Percentiles rank a stretch among this genome's conserved stretches.
These are phyloP conservation scores for Macrophya annulata DNA, from an alignment of 2,888 invertebrate species.

Conservation along the genomic window DNA sequence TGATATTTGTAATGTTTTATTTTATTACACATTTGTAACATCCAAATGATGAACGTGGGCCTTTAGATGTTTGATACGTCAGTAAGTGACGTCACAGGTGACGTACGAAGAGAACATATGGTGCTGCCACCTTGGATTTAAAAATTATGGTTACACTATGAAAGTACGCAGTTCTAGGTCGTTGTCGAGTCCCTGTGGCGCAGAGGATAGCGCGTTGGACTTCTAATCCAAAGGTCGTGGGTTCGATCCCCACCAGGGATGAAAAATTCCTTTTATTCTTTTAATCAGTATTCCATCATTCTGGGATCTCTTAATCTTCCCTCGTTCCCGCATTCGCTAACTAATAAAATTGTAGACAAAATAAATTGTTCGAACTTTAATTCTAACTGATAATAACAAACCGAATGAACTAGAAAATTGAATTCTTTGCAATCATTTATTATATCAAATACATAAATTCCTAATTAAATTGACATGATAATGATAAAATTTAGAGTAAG, in stretches of 20 bases:
- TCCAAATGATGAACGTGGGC: background rate
- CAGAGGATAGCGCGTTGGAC: slow-evolving; percentile 79
- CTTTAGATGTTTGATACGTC: slow-evolving; percentile 26
- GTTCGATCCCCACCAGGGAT: slow-evolving; percentile 79
- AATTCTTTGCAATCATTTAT: background rate
- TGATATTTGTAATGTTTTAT: background rate
- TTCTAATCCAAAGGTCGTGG: slow-evolving; percentile 79
- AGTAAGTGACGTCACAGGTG: slow-evolving; percentile 27
- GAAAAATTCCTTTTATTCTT: slow-evolving; percentile 56
- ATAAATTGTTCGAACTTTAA: background rate
- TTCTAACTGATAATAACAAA: background rate
- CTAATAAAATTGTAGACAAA: background rate
- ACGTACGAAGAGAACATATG: slow-evolving; percentile 13
- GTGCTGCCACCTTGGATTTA: slow-evolving; percentile 54
- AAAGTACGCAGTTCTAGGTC: slow-evolving; percentile 4
- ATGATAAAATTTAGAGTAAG: too few species aligned
- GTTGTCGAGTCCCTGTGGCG: slow-evolving; percentile 76
- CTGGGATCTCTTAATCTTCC: background rate
- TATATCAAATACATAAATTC: background rate
- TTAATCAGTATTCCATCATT: background rate
- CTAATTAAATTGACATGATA: too few species aligned
- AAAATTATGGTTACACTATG: background rate
- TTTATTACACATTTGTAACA: slow-evolving; percentile 10
- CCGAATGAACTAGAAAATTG: background rate
- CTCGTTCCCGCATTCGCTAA: background rate